Evolutionary conservation across 2,888 invertebrate genomes (phyloP).

Genomic region (Coelopa pilipes): DNA sequence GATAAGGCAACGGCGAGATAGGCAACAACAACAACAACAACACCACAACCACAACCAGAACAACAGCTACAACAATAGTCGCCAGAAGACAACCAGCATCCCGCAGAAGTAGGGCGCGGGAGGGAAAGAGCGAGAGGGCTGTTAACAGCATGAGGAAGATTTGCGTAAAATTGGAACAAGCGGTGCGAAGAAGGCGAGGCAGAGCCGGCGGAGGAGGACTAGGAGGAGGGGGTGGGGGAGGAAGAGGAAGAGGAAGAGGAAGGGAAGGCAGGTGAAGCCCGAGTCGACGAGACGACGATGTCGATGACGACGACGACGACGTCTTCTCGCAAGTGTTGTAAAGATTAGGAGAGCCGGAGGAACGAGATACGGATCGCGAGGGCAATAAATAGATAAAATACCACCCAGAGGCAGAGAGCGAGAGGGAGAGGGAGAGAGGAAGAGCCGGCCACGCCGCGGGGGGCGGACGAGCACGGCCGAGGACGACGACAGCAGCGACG

Average conservation of each 20-base stretch:
- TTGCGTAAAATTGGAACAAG: constrained; percentile 19
- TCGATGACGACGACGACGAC: constrained; percentile 9
- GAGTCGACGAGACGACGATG: not conserved
- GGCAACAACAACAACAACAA: too few species aligned
- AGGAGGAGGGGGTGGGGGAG: not conserved
- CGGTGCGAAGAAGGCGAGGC: not conserved
- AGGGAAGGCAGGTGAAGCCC: constrained; percentile 4
- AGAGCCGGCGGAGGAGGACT: not conserved
- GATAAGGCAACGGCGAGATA: too few species aligned
- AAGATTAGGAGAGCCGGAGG: constrained; percentile 46
- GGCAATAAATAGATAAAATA: constrained; percentile 64
- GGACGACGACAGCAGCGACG: not conserved
- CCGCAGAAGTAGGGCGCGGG: not conserved
- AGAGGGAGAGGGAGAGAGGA: not conserved
- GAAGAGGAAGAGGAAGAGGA: not conserved
- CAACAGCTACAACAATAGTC: too few species aligned
- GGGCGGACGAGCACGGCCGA: not conserved
- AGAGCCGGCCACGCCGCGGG: not conserved
- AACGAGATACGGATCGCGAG: constrained; percentile 63
- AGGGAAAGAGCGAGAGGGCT: not conserved
- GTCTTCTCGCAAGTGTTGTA: constrained; percentile 25
- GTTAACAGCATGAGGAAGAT: constrained; percentile 13
- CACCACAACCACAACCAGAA: too few species aligned
- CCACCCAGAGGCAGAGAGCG: constrained; percentile 44
- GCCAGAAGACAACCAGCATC: too few species aligned